These are phyloP conservation scores for Chrysolina oricalcia DNA, from an alignment of 2,888 invertebrate genomes.

Conservation along the genomic window DNA sequence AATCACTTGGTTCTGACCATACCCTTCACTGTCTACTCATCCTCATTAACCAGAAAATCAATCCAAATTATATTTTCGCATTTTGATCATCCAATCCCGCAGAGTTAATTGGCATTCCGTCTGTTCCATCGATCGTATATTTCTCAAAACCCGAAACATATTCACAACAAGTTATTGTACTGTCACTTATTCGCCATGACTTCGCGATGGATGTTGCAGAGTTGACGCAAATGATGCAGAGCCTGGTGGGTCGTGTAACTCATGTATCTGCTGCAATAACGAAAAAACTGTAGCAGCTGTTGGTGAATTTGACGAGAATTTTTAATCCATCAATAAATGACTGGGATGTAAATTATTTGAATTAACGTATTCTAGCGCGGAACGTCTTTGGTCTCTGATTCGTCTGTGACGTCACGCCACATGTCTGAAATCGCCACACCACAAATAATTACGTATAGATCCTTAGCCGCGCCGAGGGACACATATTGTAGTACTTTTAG, in stretches of 20 bases:
- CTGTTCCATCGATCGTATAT: background rate
- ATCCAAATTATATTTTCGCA: background rate
- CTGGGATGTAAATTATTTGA: no score
- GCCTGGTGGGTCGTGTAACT: slow-evolving; percentile 7
- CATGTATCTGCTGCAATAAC: background rate
- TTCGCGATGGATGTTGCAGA: slow-evolving; percentile 1
- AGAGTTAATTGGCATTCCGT: slow-evolving; percentile 1
- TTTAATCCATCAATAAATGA: no score
- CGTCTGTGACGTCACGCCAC: no score
- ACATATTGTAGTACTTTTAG: no score
- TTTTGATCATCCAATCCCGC: background rate
- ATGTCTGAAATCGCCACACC: no score
- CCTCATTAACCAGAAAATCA: background rate
- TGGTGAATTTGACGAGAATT: no score
- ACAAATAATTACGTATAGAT: no score
- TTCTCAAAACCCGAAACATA: background rate
- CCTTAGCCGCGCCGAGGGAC: no score
- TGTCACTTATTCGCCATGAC: slow-evolving; percentile 29
- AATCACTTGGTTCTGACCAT: background rate
- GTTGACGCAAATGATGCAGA: slow-evolving; percentile 5
- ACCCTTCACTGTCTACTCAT: background rate
- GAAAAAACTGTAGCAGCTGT: background rate
- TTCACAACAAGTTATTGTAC: slow-evolving; percentile 22
- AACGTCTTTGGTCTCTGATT: no score
- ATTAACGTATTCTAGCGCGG: no score